phyloP scores from a whole-genome alignment of 2,797 vertebrate species.

The Trichosurus vulpecula region DNA sequence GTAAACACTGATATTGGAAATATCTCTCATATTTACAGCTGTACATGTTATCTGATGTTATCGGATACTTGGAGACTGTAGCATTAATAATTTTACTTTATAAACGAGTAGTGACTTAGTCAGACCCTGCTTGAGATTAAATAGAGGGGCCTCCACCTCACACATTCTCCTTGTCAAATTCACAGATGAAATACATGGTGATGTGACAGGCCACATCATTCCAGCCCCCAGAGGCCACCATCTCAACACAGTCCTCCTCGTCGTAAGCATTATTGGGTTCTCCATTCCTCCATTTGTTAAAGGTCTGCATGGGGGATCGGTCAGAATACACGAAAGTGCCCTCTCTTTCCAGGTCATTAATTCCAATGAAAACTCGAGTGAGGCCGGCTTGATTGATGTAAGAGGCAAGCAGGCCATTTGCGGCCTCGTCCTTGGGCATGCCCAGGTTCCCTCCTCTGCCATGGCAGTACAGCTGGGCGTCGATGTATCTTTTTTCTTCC shows the following conservation, averaged over 20 bases:
- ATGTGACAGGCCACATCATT: constrained; percentile 95
- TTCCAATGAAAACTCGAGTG: constrained; percentile 94
- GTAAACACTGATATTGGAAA: constrained; percentile 80
- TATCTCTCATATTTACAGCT: constrained; percentile 83
- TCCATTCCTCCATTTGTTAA: constrained; percentile 94
- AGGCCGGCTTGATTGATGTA: constrained; percentile 94
- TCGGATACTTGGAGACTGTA: constrained; percentile 60
- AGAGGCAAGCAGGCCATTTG: constrained; percentile 91
- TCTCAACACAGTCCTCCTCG: constrained; percentile 97
- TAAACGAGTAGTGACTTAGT: constrained; percentile 42
- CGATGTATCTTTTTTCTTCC: constrained; percentile 93
- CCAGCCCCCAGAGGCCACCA: constrained; percentile 96
- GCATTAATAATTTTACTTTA: constrained; percentile 40
- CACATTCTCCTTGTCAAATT: constrained; percentile 94
- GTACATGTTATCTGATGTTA: constrained; percentile 67
- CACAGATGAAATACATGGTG: constrained; percentile 98
- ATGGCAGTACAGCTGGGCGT: constrained; percentile 94
- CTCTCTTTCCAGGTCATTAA: constrained; percentile 94
- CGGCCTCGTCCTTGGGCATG: constrained; percentile 95
- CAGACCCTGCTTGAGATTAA: background rate
- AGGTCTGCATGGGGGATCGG: constrained; percentile 94
- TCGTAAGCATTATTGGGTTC: constrained; percentile 97
- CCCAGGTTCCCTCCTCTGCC: constrained; percentile 93
- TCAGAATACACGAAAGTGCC: constrained; percentile 94
- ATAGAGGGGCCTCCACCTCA: constrained; percentile 66